phyloP scores from a whole-genome alignment of 64 coral and sea anemone genomes.

The Actinia tenebrosa region DNA sequence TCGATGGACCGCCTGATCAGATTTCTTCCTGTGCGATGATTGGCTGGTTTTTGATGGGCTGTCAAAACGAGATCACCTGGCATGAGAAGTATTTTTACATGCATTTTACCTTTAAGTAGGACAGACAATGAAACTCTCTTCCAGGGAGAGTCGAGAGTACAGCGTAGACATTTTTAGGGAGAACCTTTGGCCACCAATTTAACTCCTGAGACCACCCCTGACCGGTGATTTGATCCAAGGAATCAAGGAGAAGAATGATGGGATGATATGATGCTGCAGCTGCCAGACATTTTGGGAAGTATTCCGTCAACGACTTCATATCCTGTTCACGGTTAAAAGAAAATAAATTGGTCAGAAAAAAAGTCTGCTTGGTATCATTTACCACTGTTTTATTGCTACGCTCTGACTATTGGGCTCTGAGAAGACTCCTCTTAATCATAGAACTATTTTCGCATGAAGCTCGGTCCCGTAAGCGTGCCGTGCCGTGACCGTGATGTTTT shows the following conservation, averaged over 20 bases:
- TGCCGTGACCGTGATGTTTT: too few species aligned
- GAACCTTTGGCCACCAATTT: conserved; percentile 60
- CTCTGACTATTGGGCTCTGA: too few species aligned
- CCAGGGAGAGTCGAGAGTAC: conserved; percentile 55
- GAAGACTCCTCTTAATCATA: too few species aligned
- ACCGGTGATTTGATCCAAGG: conserved; percentile 66
- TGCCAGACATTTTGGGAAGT: conserved; percentile 54
- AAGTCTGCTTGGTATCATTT: too few species aligned
- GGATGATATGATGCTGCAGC: conserved; percentile 42
- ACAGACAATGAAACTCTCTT: conserved; percentile 52
- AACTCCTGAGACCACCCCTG: conserved; percentile 45
- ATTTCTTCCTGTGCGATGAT: too few species aligned
- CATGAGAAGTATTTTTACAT: not conserved
- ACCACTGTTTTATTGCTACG: too few species aligned
- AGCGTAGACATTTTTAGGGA: conserved; percentile 52
- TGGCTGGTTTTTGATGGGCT: too few species aligned
- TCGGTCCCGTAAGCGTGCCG: too few species aligned
- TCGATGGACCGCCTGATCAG: too few species aligned
- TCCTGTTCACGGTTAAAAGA: conserved; percentile 37
- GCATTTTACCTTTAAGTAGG: conserved; percentile 51
- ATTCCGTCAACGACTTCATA: conserved; percentile 71
- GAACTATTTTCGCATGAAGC: too few species aligned
- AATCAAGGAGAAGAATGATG: conserved; percentile 73
- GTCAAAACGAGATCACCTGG: too few species aligned
- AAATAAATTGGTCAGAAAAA: not conserved